Conservation (phyloP, 2,113 vertebrate species). For the Rattus rattus region DNA sequence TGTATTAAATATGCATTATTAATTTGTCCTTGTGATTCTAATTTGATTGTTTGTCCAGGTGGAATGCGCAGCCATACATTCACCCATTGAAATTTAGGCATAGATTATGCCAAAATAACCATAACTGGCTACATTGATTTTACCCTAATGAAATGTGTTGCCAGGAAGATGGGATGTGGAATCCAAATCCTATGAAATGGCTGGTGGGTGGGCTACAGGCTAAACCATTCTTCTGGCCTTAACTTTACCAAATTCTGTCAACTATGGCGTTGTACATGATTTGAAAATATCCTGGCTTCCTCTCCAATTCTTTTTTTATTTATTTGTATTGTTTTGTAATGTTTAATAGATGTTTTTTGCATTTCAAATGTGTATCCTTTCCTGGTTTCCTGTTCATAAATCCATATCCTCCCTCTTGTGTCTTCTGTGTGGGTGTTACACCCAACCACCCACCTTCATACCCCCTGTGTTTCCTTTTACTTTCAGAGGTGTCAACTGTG, state of each 20-base stretch:
- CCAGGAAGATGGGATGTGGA: background rate
- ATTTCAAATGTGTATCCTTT: no score
- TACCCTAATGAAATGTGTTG: background rate
- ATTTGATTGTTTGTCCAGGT: constrained; percentile 21
- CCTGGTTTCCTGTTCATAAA: no score
- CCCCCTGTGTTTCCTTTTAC: no score
- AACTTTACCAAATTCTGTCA: background rate
- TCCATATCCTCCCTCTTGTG: no score
- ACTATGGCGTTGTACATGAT: background rate
- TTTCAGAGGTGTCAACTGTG: no score
- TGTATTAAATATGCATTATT: background rate
- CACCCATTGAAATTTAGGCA: background rate
- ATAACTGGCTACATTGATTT: background rate
- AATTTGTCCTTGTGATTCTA: background rate
- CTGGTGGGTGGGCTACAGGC: background rate
- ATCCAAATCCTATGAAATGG: background rate
- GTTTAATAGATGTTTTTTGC: no score
- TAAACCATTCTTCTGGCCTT: background rate
- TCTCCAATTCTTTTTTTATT: background rate
- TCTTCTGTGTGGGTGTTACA: no score
- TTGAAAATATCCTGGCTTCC: background rate
- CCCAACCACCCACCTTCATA: no score
- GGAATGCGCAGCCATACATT: background rate
- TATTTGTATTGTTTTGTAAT: no score
- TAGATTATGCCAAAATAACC: background rate